Percentiles rank a stretch among this genome's conserved stretches.
Evolutionary conservation across 2,113 vertebrate species (phyloP).

Genomic region (Xiphorhynchus elegans): DNA sequence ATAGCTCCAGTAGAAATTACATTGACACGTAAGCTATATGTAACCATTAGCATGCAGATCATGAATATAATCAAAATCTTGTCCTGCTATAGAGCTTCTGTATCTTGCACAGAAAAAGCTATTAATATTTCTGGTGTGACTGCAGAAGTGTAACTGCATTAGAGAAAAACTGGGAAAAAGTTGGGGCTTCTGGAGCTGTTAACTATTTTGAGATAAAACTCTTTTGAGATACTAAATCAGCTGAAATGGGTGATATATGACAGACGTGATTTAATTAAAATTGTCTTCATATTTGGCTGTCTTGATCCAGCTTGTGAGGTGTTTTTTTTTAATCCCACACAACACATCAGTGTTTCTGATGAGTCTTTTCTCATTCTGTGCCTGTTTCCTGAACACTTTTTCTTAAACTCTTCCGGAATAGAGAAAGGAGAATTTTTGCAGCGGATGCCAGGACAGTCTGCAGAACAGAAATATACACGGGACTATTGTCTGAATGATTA

Average conservation of each 20-base stretch:
- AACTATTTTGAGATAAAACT: neutral
- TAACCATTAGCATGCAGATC: neutral
- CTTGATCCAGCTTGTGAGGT: neutral
- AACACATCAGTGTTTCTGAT: neutral
- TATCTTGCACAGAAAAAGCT: neutral
- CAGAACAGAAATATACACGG: neutral
- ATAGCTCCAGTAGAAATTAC: neutral
- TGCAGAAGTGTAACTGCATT: constrained; percentile 9
- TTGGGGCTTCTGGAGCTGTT: neutral
- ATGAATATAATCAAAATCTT: neutral
- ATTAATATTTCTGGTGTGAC: constrained; percentile 24
- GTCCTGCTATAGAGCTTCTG: neutral
- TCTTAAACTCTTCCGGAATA: neutral
- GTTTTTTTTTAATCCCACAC: neutral
- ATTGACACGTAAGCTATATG: neutral
- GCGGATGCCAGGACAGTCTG: neutral
- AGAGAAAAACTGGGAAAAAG: neutral
- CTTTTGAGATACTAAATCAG: neutral
- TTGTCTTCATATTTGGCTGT: neutral
- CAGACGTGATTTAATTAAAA: neutral
- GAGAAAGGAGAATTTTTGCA: neutral
- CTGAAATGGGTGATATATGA: neutral
- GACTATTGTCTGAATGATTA: neutral
- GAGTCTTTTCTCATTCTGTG: neutral
- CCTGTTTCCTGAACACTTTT: neutral